phyloP scores from a whole-genome alignment of 2,797 vertebrate genomes.

The Tapirus indicus region DNA sequence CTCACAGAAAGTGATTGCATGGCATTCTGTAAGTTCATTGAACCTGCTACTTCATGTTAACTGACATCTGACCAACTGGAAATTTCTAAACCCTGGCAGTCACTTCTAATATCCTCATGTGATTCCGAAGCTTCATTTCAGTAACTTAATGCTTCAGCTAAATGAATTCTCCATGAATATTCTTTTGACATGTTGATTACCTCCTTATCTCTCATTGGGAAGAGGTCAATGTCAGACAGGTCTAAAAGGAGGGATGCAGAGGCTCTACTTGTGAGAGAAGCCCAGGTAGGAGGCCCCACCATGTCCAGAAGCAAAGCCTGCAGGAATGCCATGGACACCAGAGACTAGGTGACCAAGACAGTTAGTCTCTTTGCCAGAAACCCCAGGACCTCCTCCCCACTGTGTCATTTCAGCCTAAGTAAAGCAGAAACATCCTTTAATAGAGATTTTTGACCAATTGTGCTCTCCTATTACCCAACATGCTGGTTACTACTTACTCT shows the following conservation, averaged over 20 bases:
- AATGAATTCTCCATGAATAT: neutral
- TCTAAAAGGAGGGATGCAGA: neutral
- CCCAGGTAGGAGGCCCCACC: too few relatives aligned
- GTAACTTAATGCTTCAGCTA: neutral
- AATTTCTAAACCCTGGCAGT: neutral
- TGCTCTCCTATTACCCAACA: neutral
- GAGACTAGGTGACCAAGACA: neutral
- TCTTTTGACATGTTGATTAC: neutral
- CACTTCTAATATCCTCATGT: neutral
- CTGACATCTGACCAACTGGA: conserved; percentile 33
- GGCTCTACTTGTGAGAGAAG: neutral
- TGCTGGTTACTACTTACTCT: neutral
- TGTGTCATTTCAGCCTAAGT: conserved; percentile 18
- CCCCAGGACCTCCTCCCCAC: neutral
- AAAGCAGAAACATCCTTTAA: conserved; percentile 6
- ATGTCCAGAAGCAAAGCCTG: neutral
- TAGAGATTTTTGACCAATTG: conserved; percentile 25
- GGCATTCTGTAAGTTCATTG: conserved; percentile 23
- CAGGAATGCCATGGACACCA: neutral
- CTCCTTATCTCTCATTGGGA: conserved; percentile 8
- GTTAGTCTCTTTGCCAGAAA: neutral
- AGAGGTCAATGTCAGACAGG: neutral
- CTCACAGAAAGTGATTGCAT: neutral
- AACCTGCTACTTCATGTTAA: conserved; percentile 57
- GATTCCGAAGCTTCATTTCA: conserved; percentile 15